These are phyloP conservation scores for Belonocnema kinseyi DNA, from an alignment of 1,140 invertebrate species.

Conservation along the genomic window DNA sequence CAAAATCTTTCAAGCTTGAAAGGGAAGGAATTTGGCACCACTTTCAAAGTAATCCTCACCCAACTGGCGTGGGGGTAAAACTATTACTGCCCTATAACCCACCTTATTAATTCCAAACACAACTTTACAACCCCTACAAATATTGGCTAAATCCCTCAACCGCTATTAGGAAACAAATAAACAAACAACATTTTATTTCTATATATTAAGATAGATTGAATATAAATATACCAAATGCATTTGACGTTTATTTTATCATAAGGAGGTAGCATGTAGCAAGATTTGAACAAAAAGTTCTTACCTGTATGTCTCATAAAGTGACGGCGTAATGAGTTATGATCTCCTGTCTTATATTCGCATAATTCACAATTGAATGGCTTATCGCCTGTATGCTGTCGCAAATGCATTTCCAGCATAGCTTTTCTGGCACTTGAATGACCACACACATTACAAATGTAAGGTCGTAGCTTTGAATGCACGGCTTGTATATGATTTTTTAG, in stretches of 20 bases:
- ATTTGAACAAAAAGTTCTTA: slow-evolving; percentile 51
- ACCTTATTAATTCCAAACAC: too few species aligned
- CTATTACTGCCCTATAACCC: too few species aligned
- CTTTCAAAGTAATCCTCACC: too few species aligned
- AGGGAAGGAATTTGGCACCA: too few species aligned
- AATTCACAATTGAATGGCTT: slow-evolving; percentile 84
- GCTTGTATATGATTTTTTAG: slow-evolving; percentile 86
- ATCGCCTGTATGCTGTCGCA: slow-evolving; percentile 84
- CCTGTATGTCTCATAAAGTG: slow-evolving; percentile 87
- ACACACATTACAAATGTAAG: slow-evolving; percentile 86
- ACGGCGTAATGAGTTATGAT: slow-evolving; percentile 84
- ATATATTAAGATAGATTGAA: too few species aligned
- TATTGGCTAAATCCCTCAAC: too few species aligned
- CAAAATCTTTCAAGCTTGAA: too few species aligned
- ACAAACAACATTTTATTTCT: too few species aligned
- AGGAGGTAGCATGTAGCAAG: neutral
- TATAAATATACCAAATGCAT: too few species aligned
- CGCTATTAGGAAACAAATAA: too few species aligned
- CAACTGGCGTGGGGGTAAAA: too few species aligned
- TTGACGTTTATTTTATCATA: neutral
- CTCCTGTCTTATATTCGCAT: slow-evolving; percentile 83
- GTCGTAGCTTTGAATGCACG: slow-evolving; percentile 86
- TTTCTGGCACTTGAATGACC: slow-evolving; percentile 83
- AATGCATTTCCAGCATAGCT: slow-evolving; percentile 82
- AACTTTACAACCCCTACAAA: too few species aligned